These are phyloP conservation scores for Dryobates pubescens DNA, from an alignment of 2,797 vertebrate genomes.

Conservation along the genomic window DNA sequence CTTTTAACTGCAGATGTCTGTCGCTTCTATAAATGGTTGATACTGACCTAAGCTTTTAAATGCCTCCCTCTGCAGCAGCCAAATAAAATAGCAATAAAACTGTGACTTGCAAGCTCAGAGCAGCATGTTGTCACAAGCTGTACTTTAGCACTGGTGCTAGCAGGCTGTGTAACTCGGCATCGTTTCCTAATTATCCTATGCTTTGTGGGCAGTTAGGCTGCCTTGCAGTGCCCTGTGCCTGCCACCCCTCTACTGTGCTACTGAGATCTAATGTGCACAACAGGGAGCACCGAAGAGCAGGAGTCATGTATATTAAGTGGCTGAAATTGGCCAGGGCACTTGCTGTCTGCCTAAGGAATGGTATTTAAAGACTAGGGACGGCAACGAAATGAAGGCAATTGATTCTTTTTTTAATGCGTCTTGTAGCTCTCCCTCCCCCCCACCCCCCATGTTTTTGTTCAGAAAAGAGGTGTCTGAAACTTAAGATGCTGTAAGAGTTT, in stretches of 20 bases:
- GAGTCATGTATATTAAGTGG: not conserved
- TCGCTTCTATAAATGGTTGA: slow-evolving; percentile 4
- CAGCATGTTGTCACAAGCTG: not conserved
- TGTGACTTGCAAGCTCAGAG: not conserved
- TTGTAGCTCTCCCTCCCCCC: not conserved
- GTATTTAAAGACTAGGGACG: not conserved
- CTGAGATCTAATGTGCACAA: not conserved
- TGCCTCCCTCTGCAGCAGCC: not conserved
- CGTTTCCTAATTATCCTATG: not conserved
- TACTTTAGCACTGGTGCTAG: not conserved
- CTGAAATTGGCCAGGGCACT: not conserved
- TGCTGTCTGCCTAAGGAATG: not conserved
- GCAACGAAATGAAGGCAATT: not conserved
- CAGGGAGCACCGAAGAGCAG: not conserved
- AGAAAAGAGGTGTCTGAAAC: not conserved
- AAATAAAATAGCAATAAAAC: not conserved
- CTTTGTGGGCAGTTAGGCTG: not conserved
- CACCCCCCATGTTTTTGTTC: not conserved
- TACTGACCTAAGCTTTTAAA: slow-evolving; percentile 27
- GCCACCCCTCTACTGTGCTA: not conserved
- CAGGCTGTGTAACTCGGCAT: not conserved
- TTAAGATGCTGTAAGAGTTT: not conserved
- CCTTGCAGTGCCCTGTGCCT: not conserved
- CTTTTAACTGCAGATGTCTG: not conserved
- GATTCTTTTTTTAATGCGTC: not conserved